Evolutionary conservation across 2,888 invertebrate species (phyloP).

Genomic region (Merodon equestris): DNA sequence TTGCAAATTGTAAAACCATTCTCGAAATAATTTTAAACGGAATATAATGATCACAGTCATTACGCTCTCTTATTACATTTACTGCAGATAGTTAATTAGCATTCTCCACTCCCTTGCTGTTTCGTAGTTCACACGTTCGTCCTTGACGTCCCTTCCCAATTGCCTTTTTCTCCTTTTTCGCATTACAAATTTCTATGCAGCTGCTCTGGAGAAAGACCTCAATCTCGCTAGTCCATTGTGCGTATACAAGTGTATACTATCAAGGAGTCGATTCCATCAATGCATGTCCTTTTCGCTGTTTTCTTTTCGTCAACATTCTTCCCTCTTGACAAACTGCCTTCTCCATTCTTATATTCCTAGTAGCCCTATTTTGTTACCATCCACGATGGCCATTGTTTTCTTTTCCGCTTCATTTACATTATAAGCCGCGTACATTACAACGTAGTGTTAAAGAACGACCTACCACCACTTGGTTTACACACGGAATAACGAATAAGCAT

Average conservation of each 20-base stretch:
- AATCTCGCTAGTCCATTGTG: too few relatives aligned
- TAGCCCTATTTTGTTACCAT: slow-evolving; percentile 1
- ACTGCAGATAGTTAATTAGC: too few relatives aligned
- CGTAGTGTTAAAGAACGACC: slow-evolving; percentile 52
- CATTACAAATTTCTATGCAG: too few relatives aligned
- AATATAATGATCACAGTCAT: too few relatives aligned
- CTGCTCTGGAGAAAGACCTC: too few relatives aligned
- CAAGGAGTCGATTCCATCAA: slow-evolving; percentile 61
- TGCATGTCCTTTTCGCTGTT: slow-evolving; percentile 64
- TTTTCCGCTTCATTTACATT: slow-evolving; percentile 63
- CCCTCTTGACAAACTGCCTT: background rate
- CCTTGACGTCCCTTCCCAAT: too few relatives aligned
- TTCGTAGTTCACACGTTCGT: too few relatives aligned
- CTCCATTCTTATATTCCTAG: background rate
- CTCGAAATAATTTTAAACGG: too few relatives aligned
- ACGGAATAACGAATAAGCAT: slow-evolving; percentile 43
- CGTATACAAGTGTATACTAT: background rate
- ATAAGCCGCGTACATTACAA: slow-evolving; percentile 52
- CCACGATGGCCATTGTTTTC: slow-evolving; percentile 55
- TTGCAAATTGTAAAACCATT: too few relatives aligned
- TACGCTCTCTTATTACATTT: too few relatives aligned
- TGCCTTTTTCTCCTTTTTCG: too few relatives aligned
- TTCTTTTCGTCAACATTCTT: slow-evolving; percentile 14
- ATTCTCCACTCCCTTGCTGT: too few relatives aligned
- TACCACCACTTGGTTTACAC: slow-evolving; percentile 62